These are phyloP conservation scores for Scaptomyza cyrtandrae DNA, from an alignment of 2,888 invertebrate species.

Conservation along the genomic window DNA sequence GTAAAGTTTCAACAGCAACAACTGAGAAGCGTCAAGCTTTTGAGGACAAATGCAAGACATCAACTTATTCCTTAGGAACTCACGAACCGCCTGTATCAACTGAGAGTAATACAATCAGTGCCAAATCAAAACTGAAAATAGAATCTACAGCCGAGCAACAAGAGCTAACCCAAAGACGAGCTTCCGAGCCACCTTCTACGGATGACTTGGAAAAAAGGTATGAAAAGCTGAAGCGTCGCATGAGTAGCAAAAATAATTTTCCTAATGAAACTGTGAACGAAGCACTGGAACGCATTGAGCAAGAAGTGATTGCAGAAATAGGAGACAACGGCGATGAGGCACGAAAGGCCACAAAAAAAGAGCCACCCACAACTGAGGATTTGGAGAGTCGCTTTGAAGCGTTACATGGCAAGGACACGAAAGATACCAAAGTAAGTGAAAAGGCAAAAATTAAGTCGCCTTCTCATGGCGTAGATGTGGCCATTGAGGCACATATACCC, in stretches of 20 bases:
- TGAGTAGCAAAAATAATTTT: constrained; percentile 60
- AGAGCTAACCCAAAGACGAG: constrained; percentile 56
- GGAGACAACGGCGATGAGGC: constrained; percentile 13
- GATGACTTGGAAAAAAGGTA: constrained; percentile 80
- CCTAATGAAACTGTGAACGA: constrained; percentile 61
- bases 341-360: constrained; percentile 30
- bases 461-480: constrained; percentile 55
- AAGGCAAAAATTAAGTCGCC: constrained; percentile 16
- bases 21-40: constrained; percentile 12
- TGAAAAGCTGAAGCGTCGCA: constrained; percentile 69
- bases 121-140: neutral
- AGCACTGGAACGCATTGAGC: constrained; percentile 63
- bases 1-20: constrained; percentile 1
- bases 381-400: constrained; percentile 71
- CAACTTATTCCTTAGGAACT: constrained; percentile 6
- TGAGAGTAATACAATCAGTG: neutral
- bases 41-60: constrained; percentile 21
- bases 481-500: constrained; percentile 68
- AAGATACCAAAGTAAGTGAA: constrained; percentile 3
- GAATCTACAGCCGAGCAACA: constrained; percentile 7
- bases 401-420: constrained; percentile 57
- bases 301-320: constrained; percentile 58
- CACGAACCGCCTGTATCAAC: neutral
- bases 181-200: constrained; percentile 77
- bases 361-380: constrained; percentile 62